These are phyloP conservation scores for Pangasius macronema DNA, from an alignment of 2,797 vertebrate species.

Conservation along the genomic window DNA sequence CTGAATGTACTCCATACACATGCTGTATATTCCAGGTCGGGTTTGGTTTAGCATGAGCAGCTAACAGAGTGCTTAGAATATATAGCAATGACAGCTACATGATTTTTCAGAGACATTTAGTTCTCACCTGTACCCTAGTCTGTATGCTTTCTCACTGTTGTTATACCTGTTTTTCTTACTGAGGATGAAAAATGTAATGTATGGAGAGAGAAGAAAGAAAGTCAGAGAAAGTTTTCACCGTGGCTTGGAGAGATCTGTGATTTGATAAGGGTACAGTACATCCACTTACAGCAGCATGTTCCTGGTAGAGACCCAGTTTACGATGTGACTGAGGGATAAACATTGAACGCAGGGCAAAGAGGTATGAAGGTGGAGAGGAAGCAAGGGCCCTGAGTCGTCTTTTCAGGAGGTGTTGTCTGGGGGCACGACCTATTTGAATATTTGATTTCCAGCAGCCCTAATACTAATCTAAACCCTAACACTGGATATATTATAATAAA, in stretches of 20 bases:
- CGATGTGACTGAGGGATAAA: background rate
- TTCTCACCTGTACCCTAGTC: background rate
- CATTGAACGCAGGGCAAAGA: background rate
- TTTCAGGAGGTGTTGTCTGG: background rate
- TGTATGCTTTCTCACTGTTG: background rate
- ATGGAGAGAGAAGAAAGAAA: background rate
- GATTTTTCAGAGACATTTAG: background rate
- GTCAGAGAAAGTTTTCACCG: background rate
- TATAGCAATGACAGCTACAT: background rate
- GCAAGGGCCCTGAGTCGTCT: background rate
- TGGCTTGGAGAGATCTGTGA: background rate
- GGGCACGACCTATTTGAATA: background rate
- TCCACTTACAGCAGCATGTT: background rate
- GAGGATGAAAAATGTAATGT: background rate
- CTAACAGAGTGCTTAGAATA: background rate
- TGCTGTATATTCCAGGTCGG: background rate
- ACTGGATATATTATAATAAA: background rate
- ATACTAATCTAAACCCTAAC: background rate
- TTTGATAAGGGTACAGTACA: slow-evolving; percentile 10
- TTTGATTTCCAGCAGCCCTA: background rate
- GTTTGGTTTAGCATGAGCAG: slow-evolving; percentile 3
- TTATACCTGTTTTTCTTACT: background rate
- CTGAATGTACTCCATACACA: background rate
- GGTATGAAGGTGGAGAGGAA: background rate
- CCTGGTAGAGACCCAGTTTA: slow-evolving; percentile 2